Conservation (phyloP, 2,797 vertebrate species). For the Sebastiscus albofasciatus region DNA sequence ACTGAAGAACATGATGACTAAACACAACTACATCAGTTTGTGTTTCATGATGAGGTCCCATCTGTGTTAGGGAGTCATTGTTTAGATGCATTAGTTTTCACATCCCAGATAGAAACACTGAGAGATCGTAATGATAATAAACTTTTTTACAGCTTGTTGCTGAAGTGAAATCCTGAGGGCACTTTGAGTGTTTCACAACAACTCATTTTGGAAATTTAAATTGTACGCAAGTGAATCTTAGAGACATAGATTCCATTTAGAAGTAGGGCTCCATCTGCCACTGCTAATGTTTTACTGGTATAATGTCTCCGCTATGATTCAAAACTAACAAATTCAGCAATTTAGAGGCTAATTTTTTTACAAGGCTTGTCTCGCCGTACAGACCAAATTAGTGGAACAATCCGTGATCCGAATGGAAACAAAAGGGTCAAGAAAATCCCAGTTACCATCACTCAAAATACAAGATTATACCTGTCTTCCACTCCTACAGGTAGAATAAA, state of each 20-base stretch:
- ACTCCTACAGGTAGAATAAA: background rate
- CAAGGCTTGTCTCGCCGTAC: background rate
- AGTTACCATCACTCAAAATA: background rate
- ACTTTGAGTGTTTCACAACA: background rate
- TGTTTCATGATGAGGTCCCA: slow-evolving; percentile 9
- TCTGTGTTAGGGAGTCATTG: slow-evolving; percentile 20
- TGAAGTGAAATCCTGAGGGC: background rate
- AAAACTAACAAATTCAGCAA: background rate
- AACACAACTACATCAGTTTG: slow-evolving; percentile 1
- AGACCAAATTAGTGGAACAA: background rate
- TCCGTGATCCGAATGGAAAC: background rate
- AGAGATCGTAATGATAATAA: background rate
- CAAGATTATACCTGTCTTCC: background rate
- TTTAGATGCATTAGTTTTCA: background rate
- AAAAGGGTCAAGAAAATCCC: background rate
- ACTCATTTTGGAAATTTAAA: slow-evolving; percentile 3
- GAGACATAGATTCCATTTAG: background rate
- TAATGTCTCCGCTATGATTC: background rate
- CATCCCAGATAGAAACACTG: background rate
- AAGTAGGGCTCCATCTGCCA: slow-evolving; percentile 18
- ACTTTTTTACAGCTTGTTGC: background rate
- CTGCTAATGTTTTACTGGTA: background rate
- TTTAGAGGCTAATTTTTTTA: background rate
- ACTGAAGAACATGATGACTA: background rate
- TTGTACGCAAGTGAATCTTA: background rate